Conservation (phyloP, 2,888 invertebrate genomes). For the Pherbina coryleti region DNA sequence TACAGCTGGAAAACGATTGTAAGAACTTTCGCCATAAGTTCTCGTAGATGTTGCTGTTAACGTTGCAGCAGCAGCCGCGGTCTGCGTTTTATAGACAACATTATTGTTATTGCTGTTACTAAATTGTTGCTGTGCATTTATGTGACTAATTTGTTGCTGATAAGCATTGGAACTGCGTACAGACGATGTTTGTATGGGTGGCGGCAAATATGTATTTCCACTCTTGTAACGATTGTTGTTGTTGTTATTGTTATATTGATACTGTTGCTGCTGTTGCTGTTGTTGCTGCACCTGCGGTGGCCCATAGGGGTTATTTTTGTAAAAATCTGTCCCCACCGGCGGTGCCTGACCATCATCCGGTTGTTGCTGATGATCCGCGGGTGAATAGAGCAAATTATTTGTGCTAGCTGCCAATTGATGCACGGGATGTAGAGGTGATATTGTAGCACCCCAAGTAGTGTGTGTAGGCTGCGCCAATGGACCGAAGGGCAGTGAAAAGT, state of each 20-base stretch:
- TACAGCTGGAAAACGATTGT: conserved; percentile 55
- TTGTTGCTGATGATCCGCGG: conserved; percentile 68
- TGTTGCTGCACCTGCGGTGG: conserved; percentile 60
- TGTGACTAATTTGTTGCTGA: conserved; percentile 52
- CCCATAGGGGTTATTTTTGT: conserved; percentile 69
- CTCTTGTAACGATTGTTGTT: conserved; percentile 59
- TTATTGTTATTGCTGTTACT: conserved; percentile 53
- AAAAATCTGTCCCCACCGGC: conserved; percentile 57
- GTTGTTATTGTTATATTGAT: conserved; percentile 54
- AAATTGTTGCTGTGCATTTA: conserved; percentile 44
- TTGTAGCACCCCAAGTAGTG: conserved; percentile 65
- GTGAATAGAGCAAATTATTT: conserved; percentile 68
- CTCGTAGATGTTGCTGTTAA: conserved; percentile 50
- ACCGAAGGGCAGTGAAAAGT: conserved; percentile 69
- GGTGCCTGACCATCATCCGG: conserved; percentile 50
- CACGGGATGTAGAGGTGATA: conserved; percentile 66
- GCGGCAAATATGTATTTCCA: conserved; percentile 67
- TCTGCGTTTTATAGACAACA: conserved; percentile 30
- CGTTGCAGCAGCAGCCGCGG: conserved; percentile 46
- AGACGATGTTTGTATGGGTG: conserved; percentile 56
- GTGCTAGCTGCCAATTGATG: conserved; percentile 68
- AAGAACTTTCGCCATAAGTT: conserved; percentile 66
- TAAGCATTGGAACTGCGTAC: conserved; percentile 49
- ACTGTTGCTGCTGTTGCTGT: conserved; percentile 47
- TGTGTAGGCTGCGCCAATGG: conserved; percentile 56